Conservation (phyloP, 2,888 invertebrate genomes). For the Ceramica pisi region DNA sequence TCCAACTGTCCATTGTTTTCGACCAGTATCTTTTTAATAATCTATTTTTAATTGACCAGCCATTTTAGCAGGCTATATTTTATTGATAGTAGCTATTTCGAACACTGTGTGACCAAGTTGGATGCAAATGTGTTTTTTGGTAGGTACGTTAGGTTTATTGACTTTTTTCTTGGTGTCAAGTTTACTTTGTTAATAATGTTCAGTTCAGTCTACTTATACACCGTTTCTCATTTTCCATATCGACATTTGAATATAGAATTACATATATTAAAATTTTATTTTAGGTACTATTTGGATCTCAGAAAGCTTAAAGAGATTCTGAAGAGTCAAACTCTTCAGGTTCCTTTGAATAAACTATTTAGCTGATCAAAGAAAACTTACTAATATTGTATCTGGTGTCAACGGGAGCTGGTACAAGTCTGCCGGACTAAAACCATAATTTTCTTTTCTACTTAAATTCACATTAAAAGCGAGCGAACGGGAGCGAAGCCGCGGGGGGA, state of each 20-base stretch:
- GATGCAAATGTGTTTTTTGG: not conserved
- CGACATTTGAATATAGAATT: not conserved
- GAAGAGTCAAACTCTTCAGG: too few species aligned
- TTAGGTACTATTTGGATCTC: too few species aligned
- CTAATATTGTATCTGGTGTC: too few species aligned
- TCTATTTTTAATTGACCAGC: conserved; percentile 48
- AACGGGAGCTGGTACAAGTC: too few species aligned
- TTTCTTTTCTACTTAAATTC: too few species aligned
- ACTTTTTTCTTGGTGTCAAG: not conserved
- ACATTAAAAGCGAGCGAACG: too few species aligned
- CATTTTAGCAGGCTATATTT: not conserved
- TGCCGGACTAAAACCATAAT: too few species aligned
- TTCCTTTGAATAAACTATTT: too few species aligned
- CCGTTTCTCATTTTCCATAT: not conserved
- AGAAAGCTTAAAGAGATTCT: too few species aligned
- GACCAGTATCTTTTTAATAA: conserved; percentile 63
- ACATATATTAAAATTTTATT: too few species aligned
- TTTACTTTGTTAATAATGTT: not conserved
- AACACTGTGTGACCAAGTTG: conserved; percentile 8
- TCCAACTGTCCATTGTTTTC: conserved; percentile 78
- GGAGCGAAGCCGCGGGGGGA: too few species aligned
- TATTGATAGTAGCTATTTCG: not conserved
- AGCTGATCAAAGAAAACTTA: too few species aligned
- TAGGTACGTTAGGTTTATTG: not conserved
- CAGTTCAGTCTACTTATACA: not conserved